Conservation (phyloP, 2,888 invertebrate genomes). For the Ceramica pisi region DNA sequence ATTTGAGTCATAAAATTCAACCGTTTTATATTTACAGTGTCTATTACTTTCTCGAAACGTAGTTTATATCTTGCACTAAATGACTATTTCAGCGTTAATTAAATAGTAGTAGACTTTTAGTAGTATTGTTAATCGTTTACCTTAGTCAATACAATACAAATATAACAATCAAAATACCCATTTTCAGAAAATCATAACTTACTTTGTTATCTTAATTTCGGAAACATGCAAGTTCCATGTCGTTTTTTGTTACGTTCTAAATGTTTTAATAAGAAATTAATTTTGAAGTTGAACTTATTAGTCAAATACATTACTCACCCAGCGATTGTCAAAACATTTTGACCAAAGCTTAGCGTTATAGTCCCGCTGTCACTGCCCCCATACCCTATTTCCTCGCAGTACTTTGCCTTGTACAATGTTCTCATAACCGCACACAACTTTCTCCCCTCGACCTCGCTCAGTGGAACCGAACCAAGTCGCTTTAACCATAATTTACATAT, state of each 20-base stretch:
- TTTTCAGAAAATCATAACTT: too few species aligned
- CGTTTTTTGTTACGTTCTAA: too few species aligned
- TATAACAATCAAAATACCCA: too few species aligned
- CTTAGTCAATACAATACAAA: too few species aligned
- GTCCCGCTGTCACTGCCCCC: constrained; percentile 28
- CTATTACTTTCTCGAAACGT: constrained; percentile 11
- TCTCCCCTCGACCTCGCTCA: constrained; percentile 64
- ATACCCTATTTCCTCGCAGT: constrained; percentile 28
- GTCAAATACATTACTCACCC: too few species aligned
- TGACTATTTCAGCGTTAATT: background rate
- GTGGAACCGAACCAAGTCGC: constrained; percentile 45
- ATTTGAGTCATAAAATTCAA: constrained; percentile 5
- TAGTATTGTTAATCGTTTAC: too few species aligned
- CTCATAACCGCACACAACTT: constrained; percentile 58
- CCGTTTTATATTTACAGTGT: constrained; percentile 1
- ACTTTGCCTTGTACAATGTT: constrained; percentile 49
- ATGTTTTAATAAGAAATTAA: too few species aligned
- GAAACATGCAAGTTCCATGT: too few species aligned
- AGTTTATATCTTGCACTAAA: background rate
- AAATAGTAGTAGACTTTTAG: background rate
- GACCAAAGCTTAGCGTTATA: too few species aligned
- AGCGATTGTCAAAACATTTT: too few species aligned
- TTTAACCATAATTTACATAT: background rate
- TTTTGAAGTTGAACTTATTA: too few species aligned
- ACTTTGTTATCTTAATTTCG: too few species aligned